Base-by-base conservation (phyloP, 2,888 invertebrate species). In the Ectemnius cavifrons region DNA sequence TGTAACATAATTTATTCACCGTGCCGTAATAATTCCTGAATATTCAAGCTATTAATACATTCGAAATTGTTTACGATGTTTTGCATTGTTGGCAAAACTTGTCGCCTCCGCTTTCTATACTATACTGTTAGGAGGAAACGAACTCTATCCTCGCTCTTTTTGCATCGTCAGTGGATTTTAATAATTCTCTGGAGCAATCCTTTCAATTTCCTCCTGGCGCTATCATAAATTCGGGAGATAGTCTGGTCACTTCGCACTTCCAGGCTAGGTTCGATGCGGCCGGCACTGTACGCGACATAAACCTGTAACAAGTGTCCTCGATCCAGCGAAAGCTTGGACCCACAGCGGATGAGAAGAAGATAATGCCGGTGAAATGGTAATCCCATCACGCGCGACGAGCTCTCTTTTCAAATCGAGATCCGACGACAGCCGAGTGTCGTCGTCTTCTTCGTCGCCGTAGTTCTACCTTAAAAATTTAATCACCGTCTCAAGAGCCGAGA, bases 81-180 rank as follows among this genome's bases (percentile, higher is more conserved):
- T 62, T 37, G 37, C 59, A 63, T 79, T 75, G 78, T 81, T 81
- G 78, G 79, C 74, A 72, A 80, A 81, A 81, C 77, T 83, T 78
- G 79, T 60, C 49, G 66, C 70, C 60, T 14, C 61, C 79, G 60
- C 65, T 77, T 67, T 58, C 8, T 37, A 52, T 27, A 47, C 47
- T 14, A 28, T 23, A 47, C 67, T 73, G 73, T 77, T 77, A 69
- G 63, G 57, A 20, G 47, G 69, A 67, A 66, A 58, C 58, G 52
- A 67, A 56, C 66, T 58, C 58, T 67, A 62, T 58, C 65, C 58
- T 56, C 61, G 67, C 47, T 62, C 57, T 28, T 52, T 61, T 57
- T 61, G 66, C 67, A 23, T 71, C 11, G 52, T 13, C 52, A 52
- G 52, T 52, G 67, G 61, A 59, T 82, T 79, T 79, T 81, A 81